Evolutionary conservation across 2,888 invertebrate species (phyloP).

Genomic region (Callimorpha dominula): DNA sequence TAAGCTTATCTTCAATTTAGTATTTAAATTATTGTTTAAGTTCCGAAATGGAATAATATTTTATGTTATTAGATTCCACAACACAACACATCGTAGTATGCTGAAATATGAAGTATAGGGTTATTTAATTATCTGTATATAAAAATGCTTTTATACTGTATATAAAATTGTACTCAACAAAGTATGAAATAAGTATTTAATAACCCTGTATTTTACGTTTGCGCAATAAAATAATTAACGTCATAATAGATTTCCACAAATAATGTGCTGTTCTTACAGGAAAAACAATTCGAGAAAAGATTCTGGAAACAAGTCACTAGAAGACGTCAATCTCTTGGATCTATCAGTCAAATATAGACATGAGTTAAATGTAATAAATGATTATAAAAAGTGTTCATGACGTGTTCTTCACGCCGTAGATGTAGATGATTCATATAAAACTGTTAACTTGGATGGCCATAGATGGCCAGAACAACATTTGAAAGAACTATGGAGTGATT

Average conservation of each 20-base stretch:
- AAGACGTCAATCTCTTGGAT: constrained; percentile 88
- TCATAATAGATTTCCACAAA: constrained; percentile 31
- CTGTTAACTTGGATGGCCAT: constrained; percentile 36
- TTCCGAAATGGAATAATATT: constrained; percentile 27
- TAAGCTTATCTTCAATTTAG: constrained; percentile 31
- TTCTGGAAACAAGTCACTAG: constrained; percentile 93
- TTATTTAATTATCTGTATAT: constrained; percentile 31
- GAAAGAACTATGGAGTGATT: constrained; percentile 32
- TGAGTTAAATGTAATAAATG: constrained; percentile 33
- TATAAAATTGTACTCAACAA: not conserved
- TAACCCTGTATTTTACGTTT: constrained; percentile 42
- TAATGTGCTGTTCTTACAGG: constrained; percentile 83
- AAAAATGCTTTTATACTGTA: too few relatives aligned
- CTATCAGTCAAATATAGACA: constrained; percentile 79
- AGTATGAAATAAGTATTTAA: constrained; percentile 7
- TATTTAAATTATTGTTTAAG: constrained; percentile 13
- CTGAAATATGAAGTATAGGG: constrained; percentile 37
- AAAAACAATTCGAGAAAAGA: constrained; percentile 91
- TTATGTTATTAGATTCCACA: constrained; percentile 32
- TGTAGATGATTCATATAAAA: constrained; percentile 41
- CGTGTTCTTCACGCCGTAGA: constrained; percentile 42
- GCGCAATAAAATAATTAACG: not conserved
- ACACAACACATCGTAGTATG: constrained; percentile 18
- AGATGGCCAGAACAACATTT: constrained; percentile 30
- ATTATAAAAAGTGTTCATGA: constrained; percentile 64